A percentile compares a stretch with the other conserved stretches of the same genome.
These are phyloP conservation scores for Coptodon bakossiorum DNA, from an alignment of 2,113 vertebrate species.

Conservation along the genomic window DNA sequence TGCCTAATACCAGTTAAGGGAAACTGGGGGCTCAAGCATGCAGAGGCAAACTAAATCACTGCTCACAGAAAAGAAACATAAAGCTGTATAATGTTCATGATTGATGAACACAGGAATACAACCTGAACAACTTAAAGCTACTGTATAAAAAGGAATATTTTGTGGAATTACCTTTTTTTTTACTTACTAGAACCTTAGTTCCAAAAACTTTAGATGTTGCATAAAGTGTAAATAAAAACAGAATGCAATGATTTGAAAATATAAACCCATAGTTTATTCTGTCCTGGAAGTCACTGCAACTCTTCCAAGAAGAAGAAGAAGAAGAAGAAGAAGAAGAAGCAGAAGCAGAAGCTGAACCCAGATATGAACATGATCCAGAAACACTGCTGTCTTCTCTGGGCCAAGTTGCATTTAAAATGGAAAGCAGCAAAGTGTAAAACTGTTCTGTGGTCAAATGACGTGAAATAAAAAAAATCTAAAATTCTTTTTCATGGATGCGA, in stretches of 20 bases:
- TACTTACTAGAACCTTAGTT: too few species aligned
- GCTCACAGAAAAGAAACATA: neutral
- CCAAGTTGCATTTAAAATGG: neutral
- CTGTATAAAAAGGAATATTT: neutral
- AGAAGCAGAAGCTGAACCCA: neutral
- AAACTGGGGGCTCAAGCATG: neutral
- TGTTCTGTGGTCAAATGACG: neutral
- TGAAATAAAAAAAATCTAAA: neutral
- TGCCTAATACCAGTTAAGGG: neutral
- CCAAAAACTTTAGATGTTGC: too few species aligned
- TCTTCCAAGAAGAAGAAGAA: neutral
- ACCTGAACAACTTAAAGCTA: neutral
- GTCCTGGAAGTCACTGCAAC: neutral
- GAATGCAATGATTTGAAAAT: too few species aligned
- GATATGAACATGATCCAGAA: neutral
- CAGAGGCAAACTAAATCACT: neutral
- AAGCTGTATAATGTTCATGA: neutral
- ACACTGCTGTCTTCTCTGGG: neutral
- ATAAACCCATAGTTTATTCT: neutral
- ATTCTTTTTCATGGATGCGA: neutral
- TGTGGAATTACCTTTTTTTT: too few species aligned
- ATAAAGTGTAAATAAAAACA: too few species aligned
- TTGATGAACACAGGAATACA: neutral
- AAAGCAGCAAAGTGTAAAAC: neutral
- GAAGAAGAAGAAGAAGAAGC: neutral